These are phyloP conservation scores for Trematomus bernacchii DNA, from an alignment of 2,797 vertebrate genomes.

Conservation along the genomic window DNA sequence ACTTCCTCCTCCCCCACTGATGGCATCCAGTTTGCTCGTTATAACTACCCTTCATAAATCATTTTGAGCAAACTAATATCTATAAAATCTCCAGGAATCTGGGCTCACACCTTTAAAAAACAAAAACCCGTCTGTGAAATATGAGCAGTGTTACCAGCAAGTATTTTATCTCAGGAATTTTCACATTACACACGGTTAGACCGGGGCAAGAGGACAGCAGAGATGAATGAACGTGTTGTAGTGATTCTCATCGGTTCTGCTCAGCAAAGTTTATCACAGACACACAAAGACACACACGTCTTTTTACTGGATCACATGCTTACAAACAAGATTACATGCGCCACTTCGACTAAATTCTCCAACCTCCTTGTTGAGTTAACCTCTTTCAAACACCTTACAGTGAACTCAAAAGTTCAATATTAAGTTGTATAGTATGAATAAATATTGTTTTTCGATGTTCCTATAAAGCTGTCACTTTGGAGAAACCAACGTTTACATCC, in stretches of 20 bases:
- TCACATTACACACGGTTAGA: neutral
- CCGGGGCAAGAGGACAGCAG: neutral
- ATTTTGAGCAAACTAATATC: conserved; percentile 30
- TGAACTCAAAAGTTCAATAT: conserved; percentile 10
- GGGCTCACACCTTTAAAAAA: conserved; percentile 44
- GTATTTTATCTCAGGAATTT: conserved; percentile 45
- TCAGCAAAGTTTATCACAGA: conserved; percentile 13
- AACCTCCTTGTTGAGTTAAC: conserved; percentile 11
- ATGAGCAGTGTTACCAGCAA: conserved; percentile 28
- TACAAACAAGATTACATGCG: conserved; percentile 42
- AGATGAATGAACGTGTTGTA: conserved; percentile 8
- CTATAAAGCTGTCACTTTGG: neutral
- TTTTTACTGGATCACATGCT: conserved; percentile 46
- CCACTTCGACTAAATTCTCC: conserved; percentile 18
- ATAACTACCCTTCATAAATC: conserved; percentile 41
- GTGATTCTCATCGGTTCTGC: conserved; percentile 19
- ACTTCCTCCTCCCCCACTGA: neutral
- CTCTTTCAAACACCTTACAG: neutral
- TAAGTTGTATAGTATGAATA: neutral
- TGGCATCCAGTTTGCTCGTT: conserved; percentile 7
- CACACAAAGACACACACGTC: conserved; percentile 11
- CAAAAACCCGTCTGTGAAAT: conserved; percentile 27
- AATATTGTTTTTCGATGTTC: conserved; percentile 13
- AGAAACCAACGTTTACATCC: conserved; percentile 2
- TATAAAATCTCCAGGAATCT: conserved; percentile 49